A percentile compares a stretch with the other conserved stretches of the same genome.
phyloP scores from a whole-genome alignment of 2,888 invertebrate species.

The Sphaerophoria rueppellii region DNA sequence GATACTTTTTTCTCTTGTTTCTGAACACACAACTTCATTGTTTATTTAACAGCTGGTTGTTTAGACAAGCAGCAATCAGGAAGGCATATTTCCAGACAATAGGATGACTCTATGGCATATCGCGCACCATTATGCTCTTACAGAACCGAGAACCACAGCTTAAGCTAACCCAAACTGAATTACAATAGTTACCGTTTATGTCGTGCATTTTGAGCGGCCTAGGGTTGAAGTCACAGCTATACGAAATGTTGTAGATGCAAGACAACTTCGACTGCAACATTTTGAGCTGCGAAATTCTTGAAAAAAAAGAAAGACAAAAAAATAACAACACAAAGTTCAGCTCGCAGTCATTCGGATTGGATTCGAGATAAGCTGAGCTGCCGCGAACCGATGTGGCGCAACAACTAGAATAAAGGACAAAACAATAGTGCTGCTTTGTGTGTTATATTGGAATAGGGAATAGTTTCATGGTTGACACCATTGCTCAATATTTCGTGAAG shows the following conservation, averaged over 20 bases:
- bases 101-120: constrained; percentile 54
- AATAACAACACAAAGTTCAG: constrained; percentile 58
- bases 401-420: constrained; percentile 20
- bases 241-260: background rate
- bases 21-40: constrained; percentile 64
- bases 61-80: constrained; percentile 62
- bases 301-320: constrained; percentile 9
- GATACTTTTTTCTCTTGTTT: background rate
- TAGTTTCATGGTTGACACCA: background rate
- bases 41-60: constrained; percentile 65
- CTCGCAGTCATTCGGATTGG: constrained; percentile 65
- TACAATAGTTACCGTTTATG: constrained; percentile 73
- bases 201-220: constrained; percentile 65
- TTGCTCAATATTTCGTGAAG: background rate
- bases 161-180: constrained; percentile 56
- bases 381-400: constrained; percentile 8
- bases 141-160: background rate
- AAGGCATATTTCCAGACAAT: constrained; percentile 66
- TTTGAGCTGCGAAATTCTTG: constrained; percentile 44
- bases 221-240: background rate
- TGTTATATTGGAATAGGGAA: constrained; percentile 57
- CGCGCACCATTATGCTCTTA: constrained; percentile 12
- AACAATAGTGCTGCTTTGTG: constrained; percentile 49
- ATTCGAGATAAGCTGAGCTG: constrained; percentile 66
- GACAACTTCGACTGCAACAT: constrained; percentile 35